Percentiles rank a stretch among this genome's conserved stretches.
Evolutionary conservation across 2,113 vertebrate species (phyloP).

Genomic region (Psilopogon haemacephalus): DNA sequence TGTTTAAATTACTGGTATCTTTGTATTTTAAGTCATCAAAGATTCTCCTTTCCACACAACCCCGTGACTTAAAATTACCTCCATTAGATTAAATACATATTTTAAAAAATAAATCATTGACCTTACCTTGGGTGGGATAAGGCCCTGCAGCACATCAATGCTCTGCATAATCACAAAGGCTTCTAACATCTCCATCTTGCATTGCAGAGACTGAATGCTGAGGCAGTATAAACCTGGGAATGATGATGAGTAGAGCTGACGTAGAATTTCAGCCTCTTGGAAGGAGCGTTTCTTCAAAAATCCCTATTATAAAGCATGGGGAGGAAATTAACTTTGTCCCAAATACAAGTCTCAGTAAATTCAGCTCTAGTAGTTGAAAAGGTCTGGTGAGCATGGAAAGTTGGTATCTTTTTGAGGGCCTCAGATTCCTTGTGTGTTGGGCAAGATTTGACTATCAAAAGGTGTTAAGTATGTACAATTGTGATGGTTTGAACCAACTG

Average conservation of each 20-base stretch:
- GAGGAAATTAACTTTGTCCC: not conserved
- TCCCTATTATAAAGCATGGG: conserved; percentile 69
- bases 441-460: not conserved
- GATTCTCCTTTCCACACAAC: not conserved
- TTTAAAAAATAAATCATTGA: not conserved
- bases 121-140: conserved; percentile 87
- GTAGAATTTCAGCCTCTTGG: conserved; percentile 83
- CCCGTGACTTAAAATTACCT: not conserved
- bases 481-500: too few species aligned
- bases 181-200: conserved; percentile 89
- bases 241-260: conserved; percentile 81
- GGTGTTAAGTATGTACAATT: not conserved
- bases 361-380: not conserved
- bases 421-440: not conserved
- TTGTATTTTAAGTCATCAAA: not conserved
- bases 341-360: not conserved
- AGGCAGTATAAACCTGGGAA: conserved; percentile 86
- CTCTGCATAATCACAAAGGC: conserved; percentile 92
- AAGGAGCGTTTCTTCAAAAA: conserved; percentile 84
- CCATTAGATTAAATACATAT: not conserved
- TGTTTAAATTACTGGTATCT: not conserved
- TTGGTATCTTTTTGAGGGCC: not conserved
- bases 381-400: not conserved
- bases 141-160: conserved; percentile 91
- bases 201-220: conserved; percentile 84